Evolutionary conservation across 2,113 vertebrate species (phyloP), one percentile per base, ranked within the genome.

Genomic region (Macroglossus sobrinus): DNA sequence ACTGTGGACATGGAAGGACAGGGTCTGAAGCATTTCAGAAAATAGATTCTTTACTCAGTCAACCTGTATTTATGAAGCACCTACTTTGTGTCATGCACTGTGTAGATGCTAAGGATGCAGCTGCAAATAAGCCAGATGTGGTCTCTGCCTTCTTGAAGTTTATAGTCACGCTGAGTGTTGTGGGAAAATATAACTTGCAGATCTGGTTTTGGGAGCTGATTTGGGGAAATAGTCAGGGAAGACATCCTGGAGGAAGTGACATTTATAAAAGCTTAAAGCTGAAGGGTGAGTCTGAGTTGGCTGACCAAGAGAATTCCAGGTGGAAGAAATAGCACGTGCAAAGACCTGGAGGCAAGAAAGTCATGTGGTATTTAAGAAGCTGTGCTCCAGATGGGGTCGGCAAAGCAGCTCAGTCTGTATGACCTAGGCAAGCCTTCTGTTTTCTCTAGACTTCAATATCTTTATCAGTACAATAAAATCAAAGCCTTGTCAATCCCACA

Each of bases 251-350:
- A 75, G 53, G 38, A 92, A 94, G 78, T 28, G 38, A 50, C 33
- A 15, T 47, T 84, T 87, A 22, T 21, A 13, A 8, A 79, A 38
- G 24, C 12, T 21, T 7, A 76, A 53, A 69, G 28, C 64, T n/a
- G 18, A 63, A 71, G 22, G 18, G 2, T 64, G 13, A 81, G n/a
- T 75, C 76, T 18, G 22, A 55, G 66, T 13, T 47, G 40, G 8
- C 16, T 38, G 18, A 66, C 30, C 14, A 9, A 38, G 72, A 75
- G 75, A 64, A 30, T 76, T 63, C 75, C 3, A 16, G 59, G 50
- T n/a, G 21, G 16, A 7, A 15, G 21, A 13, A 68, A 40, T 0
- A 59, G 64, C 11, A 43, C 0, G 0, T 3, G 16, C 15, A 64
- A 81, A 84, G 45, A 68, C 68, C 47, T 6, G 0, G 76, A 30